Percentiles rank a stretch among this genome's conserved stretches.
phyloP scores from a whole-genome alignment of 2,113 vertebrate genomes.

The Dissostichus mawsoni region DNA sequence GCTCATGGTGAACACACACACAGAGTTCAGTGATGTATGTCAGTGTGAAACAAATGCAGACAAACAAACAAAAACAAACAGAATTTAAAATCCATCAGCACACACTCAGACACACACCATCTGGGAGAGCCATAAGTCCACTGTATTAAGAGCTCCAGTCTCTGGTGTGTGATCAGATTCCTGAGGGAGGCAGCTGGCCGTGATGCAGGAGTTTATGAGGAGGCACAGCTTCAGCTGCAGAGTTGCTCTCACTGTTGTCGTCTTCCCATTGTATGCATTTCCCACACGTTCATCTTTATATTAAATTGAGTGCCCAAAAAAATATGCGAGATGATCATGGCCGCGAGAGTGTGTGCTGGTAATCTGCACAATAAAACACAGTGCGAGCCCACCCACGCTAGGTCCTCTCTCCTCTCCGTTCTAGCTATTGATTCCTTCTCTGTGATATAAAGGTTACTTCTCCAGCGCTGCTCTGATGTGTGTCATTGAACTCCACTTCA shows the following conservation, averaged over 20 bases:
- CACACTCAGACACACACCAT: constrained; percentile 42
- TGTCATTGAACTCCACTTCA: constrained; percentile 23
- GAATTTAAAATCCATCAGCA: constrained; percentile 9
- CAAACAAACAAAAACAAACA: constrained; percentile 43
- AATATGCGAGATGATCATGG: constrained; percentile 10
- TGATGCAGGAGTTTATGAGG: constrained; percentile 39
- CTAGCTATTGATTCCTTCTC: constrained; percentile 26
- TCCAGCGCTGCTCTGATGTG: constrained; percentile 13
- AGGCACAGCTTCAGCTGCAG: constrained; percentile 25
- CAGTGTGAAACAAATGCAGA: constrained; percentile 35
- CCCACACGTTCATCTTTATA: constrained; percentile 26
- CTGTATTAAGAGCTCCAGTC: constrained; percentile 38
- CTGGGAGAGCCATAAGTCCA: constrained; percentile 61
- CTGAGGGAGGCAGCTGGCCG: constrained; percentile 31
- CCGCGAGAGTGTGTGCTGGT: not conserved
- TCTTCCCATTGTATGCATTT: constrained; percentile 23
- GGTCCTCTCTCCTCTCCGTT: constrained; percentile 25
- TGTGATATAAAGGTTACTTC: constrained; percentile 31
- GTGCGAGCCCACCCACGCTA: constrained; percentile 24
- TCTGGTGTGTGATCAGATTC: constrained; percentile 41
- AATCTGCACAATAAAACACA: constrained; percentile 1
- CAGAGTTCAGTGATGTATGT: constrained; percentile 45
- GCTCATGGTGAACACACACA: constrained; percentile 5
- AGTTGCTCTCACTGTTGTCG: constrained; percentile 6
- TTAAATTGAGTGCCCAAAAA: constrained; percentile 9